Evolutionary conservation across 2,797 vertebrate species (phyloP).

Genomic region (Gambelia wislizenii): DNA sequence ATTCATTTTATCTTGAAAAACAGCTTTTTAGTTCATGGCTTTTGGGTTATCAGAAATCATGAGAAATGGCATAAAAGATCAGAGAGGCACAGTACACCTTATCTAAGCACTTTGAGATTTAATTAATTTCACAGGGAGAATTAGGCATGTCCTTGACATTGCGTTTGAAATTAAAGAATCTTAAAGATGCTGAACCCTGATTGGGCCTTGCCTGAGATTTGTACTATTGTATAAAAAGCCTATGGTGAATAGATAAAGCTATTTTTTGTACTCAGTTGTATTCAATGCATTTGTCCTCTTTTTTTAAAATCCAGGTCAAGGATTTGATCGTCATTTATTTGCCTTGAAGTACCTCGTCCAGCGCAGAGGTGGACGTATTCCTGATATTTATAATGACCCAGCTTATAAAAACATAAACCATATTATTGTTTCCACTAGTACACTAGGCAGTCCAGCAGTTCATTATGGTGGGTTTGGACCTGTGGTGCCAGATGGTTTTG

Average conservation of each 20-base stretch:
- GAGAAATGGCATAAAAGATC: neutral
- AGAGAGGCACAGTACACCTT: neutral
- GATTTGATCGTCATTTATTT: constrained; percentile 48
- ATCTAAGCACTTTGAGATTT: neutral
- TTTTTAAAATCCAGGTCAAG: constrained; percentile 26
- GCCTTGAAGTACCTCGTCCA: constrained; percentile 35
- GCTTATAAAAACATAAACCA: constrained; percentile 37
- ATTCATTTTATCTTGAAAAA: neutral
- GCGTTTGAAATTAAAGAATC: neutral
- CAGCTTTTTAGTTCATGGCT: neutral
- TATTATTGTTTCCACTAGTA: constrained; percentile 36
- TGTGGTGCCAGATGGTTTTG: constrained; percentile 33
- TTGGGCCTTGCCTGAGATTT: neutral
- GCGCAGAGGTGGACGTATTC: constrained; percentile 8
- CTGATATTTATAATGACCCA: constrained; percentile 40
- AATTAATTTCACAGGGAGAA: neutral
- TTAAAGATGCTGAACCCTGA: neutral
- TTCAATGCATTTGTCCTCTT: neutral
- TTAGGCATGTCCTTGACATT: neutral
- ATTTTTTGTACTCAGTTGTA: neutral
- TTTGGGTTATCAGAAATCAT: neutral
- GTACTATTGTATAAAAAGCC: neutral
- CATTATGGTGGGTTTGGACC: constrained; percentile 36
- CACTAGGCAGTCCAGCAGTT: constrained; percentile 22
- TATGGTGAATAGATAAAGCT: neutral